These are phyloP conservation scores for Gila orcuttii DNA, from an alignment of 2,113 vertebrate species.

Conservation along the genomic window DNA sequence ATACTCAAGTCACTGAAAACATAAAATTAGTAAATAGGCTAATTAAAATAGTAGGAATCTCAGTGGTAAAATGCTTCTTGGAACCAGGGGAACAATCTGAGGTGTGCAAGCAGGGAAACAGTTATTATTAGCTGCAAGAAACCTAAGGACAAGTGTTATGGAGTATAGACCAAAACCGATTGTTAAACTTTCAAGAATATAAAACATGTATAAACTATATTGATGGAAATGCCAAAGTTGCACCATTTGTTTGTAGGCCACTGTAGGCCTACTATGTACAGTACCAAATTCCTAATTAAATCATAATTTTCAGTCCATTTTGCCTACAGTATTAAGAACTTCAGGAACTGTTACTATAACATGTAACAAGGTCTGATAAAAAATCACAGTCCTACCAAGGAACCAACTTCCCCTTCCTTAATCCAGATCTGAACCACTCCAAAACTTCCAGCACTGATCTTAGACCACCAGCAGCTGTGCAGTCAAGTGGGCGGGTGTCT, in stretches of 20 bases:
- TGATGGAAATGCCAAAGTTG: background rate
- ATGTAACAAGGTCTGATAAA: background rate
- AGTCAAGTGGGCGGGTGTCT: constrained; percentile 54
- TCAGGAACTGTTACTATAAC: background rate
- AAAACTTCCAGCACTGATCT: background rate
- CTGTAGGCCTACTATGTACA: background rate
- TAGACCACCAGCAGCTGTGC: constrained; percentile 4
- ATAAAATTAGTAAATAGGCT: too few species aligned
- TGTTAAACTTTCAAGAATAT: too few species aligned
- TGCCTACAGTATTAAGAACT: background rate
- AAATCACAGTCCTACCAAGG: constrained; percentile 52
- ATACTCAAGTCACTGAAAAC: too few species aligned
- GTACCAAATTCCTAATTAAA: background rate
- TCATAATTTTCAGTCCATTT: background rate
- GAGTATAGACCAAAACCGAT: too few species aligned
- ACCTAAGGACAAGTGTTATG: too few species aligned
- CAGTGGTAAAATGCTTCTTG: too few species aligned
- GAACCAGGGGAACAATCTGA: too few species aligned
- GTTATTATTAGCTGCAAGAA: too few species aligned
- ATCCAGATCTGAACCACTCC: background rate
- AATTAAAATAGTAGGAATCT: too few species aligned
- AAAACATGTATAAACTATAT: background rate
- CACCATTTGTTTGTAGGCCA: background rate
- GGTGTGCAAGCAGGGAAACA: too few species aligned
- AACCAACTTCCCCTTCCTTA: constrained; percentile 36